phyloP scores from a whole-genome alignment of 2,113 vertebrate species.

The Chroicocephalus ridibundus region DNA sequence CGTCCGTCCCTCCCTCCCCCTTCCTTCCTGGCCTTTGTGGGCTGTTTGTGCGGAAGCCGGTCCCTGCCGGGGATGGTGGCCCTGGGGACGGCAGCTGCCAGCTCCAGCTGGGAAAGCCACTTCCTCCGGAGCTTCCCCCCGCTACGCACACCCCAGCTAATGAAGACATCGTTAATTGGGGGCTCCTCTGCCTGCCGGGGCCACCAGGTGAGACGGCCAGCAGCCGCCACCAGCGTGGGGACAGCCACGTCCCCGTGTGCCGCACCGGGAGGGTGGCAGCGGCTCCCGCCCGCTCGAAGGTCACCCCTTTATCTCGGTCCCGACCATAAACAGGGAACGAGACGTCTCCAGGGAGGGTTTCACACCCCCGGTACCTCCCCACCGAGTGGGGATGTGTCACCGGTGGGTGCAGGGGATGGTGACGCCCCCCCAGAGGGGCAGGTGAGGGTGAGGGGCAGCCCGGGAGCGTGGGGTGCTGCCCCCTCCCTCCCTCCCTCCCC shows the following conservation, averaged over 20 bases:
- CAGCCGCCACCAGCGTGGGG: not conserved
- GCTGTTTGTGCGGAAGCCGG: not conserved
- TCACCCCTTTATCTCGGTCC: not conserved
- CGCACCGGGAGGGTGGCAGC: fast-evolving
- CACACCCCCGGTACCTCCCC: not conserved
- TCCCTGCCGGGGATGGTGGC: not conserved
- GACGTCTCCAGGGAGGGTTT: not conserved
- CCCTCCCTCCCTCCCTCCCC: not conserved
- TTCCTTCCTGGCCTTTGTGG: slow-evolving; percentile 47
- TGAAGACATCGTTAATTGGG: fast-evolving
- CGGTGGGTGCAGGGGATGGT: not conserved
- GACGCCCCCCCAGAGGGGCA: not conserved
- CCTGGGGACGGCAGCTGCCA: not conserved
- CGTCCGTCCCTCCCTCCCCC: not conserved
- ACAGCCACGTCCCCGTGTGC: not conserved
- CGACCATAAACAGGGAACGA: not conserved
- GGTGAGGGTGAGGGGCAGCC: not conserved
- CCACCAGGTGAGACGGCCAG: not conserved
- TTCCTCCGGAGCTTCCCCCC: not conserved
- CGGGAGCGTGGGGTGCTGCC: fast-evolving
- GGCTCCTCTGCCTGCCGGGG: not conserved
- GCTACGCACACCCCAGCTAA: not conserved
- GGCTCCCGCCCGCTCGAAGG: not conserved
- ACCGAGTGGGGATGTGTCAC: fast-evolving
- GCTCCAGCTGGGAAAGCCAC: not conserved